phyloP scores from a whole-genome alignment of 1,140 invertebrate genomes.

The Mamestra configurata region DNA sequence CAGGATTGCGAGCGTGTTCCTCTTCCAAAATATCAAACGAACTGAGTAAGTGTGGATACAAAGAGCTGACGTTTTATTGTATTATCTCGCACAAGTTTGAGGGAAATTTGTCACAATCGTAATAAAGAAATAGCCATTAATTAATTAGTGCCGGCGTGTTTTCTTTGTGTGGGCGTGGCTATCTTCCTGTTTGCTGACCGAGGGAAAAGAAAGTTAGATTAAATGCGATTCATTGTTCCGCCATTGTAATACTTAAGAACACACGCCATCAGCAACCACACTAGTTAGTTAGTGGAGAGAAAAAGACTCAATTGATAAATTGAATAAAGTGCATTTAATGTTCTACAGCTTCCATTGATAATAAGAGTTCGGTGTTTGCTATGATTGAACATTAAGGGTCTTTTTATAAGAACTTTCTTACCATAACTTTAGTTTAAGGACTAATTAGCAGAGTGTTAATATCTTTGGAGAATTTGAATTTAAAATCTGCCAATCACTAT shows the following conservation, averaged over 20 bases:
- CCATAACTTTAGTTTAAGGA: too few relatives aligned
- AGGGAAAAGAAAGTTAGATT: conserved; percentile 85
- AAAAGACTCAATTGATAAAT: conserved; percentile 17
- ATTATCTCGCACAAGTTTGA: conserved; percentile 40
- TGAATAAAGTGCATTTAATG: conserved; percentile 12
- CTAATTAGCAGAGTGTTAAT: too few relatives aligned
- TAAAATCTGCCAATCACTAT: too few relatives aligned
- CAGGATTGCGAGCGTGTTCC: not conserved
- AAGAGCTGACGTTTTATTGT: conserved; percentile 13
- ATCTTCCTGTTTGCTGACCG: conserved; percentile 75
- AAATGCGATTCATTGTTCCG: conserved; percentile 81
- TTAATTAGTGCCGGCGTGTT: conserved; percentile 81
- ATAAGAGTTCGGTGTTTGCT: not conserved
- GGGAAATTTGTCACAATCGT: conserved; percentile 67
- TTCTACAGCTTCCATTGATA: not conserved
- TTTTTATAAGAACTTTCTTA: too few relatives aligned
- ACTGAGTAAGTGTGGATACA: not conserved
- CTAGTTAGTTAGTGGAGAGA: conserved; percentile 41
- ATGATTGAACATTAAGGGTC: too few relatives aligned
- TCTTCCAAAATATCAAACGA: conserved; percentile 16
- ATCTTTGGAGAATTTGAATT: too few relatives aligned
- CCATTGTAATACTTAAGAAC: conserved; percentile 78
- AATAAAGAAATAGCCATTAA: conserved; percentile 79
- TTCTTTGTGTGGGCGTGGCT: conserved; percentile 77
- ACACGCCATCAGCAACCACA: conserved; percentile 64